Conservation (phyloP, 64 coral and sea anemone genomes). For the Porites lutea region DNA sequence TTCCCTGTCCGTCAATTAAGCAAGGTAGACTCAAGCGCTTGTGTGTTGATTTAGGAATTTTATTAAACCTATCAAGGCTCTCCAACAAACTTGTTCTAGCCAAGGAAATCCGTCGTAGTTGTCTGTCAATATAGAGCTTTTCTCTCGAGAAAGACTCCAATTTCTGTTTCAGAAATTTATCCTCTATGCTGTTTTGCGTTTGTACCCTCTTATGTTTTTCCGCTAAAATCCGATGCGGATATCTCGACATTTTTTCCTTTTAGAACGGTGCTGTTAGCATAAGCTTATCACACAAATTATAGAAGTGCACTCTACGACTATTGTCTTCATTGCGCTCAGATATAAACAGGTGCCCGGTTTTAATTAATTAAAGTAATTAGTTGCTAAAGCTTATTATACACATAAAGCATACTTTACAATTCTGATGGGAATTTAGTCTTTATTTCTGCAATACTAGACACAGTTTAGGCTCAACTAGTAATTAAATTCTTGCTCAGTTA, state of each 20-base stretch:
- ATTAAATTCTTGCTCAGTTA: neutral
- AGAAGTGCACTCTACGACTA: too few species aligned
- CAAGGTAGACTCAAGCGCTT: conserved; percentile 36
- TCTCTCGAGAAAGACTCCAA: conserved; percentile 28
- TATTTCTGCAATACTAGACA: neutral
- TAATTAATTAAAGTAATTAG: conserved; percentile 35
- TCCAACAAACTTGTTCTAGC: conserved; percentile 23
- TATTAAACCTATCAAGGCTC: conserved; percentile 26
- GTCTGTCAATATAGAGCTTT: conserved; percentile 21
- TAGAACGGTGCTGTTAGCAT: neutral
- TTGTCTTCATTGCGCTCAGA: too few species aligned
- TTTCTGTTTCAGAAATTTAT: conserved; percentile 31
- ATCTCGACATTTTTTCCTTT: neutral
- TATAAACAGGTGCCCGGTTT: neutral
- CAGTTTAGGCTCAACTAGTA: neutral
- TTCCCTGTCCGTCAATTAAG: neutral
- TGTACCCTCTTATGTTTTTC: conserved; percentile 37
- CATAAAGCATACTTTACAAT: neutral
- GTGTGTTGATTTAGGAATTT: neutral
- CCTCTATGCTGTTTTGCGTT: conserved; percentile 27
- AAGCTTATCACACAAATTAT: too few species aligned
- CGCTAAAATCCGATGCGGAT: conserved; percentile 7
- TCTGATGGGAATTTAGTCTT: neutral
- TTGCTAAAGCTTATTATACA: conserved; percentile 5
- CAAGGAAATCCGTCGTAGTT: conserved; percentile 39